Evolutionary conservation across 2,888 invertebrate species (phyloP), one percentile per base, ranked within the genome.

Genomic region (Thelaira solivaga): DNA sequence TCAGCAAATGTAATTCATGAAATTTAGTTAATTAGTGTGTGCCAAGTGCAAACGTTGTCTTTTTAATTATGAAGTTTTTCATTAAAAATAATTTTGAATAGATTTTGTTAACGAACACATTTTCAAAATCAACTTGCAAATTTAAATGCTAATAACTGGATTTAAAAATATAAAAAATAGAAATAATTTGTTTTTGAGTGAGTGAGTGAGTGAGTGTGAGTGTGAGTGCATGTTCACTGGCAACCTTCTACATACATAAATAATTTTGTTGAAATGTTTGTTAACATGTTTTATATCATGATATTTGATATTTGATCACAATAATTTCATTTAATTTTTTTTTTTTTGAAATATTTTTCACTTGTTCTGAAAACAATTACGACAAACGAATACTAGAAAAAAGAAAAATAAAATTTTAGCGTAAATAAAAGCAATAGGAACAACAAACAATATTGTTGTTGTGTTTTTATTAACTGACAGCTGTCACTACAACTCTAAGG

Each of bases 401-500:
- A 41, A 68, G 29, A 61, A 64, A 64, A 57, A 64, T 31, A 26
- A 49, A n/a, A 18, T 26, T n/a, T 29, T 34, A 68, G 53, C 47
- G 26, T 4, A 26, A 39, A 1, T 57, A 31, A 49, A 39, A 64
- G 47, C 47, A 47, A 72, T 39, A 45, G 34, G 26, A 36, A 36
- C 53, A 36, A 55, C 65, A 67, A 57, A 49, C 31, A 61, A 71
- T 13, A 0, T 16, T 36, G 55, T 43, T 29, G n/a, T n/a, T n/a
- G n/a, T n/a, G n/a, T 26, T 55, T 22, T 39, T 36, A 41, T 41
- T 36, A 71, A 68, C 41, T 73, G 68, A 64, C 77, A 73, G 73
- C 77, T 77, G 77, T 77, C 77, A 73, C 64, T 61, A 51, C 45
- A 59, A 64, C 36, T 62, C 51, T 55, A 55, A 49, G 61, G 61